Conservation (phyloP, 64 coral and sea anemone genomes). For the Astreopora myriophthalma region DNA sequence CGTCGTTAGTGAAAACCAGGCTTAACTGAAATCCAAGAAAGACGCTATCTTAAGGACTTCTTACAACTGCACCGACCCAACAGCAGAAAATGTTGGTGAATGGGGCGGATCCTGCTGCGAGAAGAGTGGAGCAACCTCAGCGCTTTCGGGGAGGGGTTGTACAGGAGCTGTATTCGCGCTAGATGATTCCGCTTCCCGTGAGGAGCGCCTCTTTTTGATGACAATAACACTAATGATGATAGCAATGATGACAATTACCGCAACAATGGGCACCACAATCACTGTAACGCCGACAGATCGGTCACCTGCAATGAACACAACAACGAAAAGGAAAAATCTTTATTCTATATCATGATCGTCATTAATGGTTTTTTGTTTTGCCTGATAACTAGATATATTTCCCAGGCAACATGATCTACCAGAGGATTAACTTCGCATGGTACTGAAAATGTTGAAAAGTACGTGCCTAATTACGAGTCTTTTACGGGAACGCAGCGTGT, state of each 20-base stretch:
- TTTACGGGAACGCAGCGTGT: no score
- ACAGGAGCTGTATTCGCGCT: not conserved
- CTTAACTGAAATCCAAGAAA: no score
- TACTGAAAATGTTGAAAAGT: no score
- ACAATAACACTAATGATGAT: not conserved
- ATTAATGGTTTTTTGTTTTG: not conserved
- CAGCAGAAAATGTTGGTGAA: no score
- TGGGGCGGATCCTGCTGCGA: not conserved
- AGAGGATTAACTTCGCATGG: no score
- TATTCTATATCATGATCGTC: not conserved
- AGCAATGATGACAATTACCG: not conserved
- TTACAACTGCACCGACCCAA: no score
- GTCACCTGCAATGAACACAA: not conserved
- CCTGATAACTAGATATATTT: no score
- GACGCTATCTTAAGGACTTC: no score
- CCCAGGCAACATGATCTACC: no score
- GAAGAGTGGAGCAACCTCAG: not conserved
- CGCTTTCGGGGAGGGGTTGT: not conserved
- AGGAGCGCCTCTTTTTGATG: not conserved
- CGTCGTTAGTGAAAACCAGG: no score
- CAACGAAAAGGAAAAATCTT: not conserved
- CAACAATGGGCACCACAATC: constrained; percentile 2
- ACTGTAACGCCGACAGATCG: not conserved
- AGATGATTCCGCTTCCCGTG: not conserved
- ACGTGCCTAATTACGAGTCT: no score